Evolutionary conservation across 2,888 invertebrate species (phyloP), one percentile per base, ranked within the genome.

Genomic region (Andrena camellia): DNA sequence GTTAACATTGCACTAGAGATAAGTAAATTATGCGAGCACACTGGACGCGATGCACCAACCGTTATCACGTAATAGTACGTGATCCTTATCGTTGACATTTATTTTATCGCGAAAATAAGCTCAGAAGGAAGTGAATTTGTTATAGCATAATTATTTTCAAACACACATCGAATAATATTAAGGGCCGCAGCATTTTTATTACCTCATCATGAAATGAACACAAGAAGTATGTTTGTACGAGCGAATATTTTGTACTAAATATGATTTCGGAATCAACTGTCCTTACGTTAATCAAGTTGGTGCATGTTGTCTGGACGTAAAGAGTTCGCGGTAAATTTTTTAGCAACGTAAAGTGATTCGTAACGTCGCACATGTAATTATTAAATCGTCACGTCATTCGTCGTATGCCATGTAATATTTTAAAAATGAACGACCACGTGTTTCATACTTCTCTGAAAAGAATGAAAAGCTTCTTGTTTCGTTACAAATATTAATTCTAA

Each of bases 11-110:
- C 98, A 0, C 95, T 99, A 74, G 95, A 97, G 89, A 95, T 99
- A 59, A 97, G 98, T 0, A 96, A 97, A 91, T 95, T 99, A 74
- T 95, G 96, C 86, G 96, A 97, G 90, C 97, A 97, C 94, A 99
- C 99, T 2, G 99, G 99, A 6, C 96, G 99, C 64, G 96, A 97
- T 86, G 96, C 96, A 29, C 99, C 99, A 76, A 99, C 99, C 67
- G 99, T 99, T 86, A 99, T 99, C 93, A 99, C 99, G 54, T 80
- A 78, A 81, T 76, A 63, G 60, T n/a, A 31, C 20, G 2, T 17
- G 26, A 33, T 31, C 33, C n/a, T 78, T 31, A 29, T 79, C 42
- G 42, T 48, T 68, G 59, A 78, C 17, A 33, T 35, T 62, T 68
- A 71, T 59, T 42, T 67, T 35, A 66, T 74, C 20, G 2, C 17